These are phyloP conservation scores for Tetragnatha montana DNA, from an alignment of 2,888 invertebrate genomes.

Conservation along the genomic window DNA sequence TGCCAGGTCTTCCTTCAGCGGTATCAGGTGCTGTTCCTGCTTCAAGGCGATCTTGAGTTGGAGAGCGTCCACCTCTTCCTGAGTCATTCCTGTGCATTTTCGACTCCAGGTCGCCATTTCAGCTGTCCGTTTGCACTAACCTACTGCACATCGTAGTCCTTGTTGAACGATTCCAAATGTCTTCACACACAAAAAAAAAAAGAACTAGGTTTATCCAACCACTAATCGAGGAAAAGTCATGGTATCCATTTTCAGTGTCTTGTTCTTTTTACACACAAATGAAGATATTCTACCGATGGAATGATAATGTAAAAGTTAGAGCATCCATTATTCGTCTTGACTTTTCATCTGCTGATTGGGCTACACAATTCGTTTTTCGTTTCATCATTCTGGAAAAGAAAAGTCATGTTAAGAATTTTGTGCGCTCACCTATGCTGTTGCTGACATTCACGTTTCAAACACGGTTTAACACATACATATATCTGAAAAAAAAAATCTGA, in stretches of 20 bases:
- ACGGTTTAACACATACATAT: no score
- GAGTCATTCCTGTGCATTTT: constrained; percentile 63
- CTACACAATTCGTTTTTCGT: no score
- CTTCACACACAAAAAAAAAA: no score
- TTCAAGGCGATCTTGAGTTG: constrained; percentile 85
- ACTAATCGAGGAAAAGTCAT: background rate
- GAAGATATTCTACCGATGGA: background rate
- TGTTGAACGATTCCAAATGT: background rate
- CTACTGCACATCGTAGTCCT: background rate
- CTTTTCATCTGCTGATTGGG: no score
- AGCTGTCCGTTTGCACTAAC: background rate
- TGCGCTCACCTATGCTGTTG: no score
- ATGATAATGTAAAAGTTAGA: background rate
- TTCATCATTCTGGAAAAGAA: no score
- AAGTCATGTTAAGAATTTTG: no score
- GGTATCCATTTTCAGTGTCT: background rate
- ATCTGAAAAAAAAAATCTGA: no score
- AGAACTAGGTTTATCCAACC: no score
- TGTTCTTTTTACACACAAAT: background rate
- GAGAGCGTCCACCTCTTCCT: constrained; percentile 79
- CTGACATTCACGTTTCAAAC: no score
- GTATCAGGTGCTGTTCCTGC: constrained; percentile 87
- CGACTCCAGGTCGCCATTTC: constrained; percentile 63
- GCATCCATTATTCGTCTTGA: no score
- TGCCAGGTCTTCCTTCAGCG: constrained; percentile 89